Evolutionary conservation across 2,797 vertebrate species (phyloP).

Genomic region (Toxotes lorentzi): DNA sequence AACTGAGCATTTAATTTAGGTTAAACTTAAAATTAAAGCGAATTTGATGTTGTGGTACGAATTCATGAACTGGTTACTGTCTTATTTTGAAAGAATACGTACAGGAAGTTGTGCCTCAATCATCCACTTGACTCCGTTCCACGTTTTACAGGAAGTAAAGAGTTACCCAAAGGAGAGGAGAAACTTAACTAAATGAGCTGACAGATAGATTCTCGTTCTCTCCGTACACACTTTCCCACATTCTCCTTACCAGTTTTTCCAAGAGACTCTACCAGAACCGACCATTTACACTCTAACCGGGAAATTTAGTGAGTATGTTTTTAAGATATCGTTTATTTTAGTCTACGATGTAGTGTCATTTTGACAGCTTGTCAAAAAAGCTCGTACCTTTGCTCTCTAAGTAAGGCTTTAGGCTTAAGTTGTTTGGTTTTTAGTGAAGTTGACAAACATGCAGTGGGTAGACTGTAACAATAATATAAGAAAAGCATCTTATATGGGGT

Average conservation of each 20-base stretch:
- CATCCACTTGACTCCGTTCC: constrained; percentile 9
- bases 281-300: background rate
- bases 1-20: rapidly evolving
- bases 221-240: too few relatives aligned
- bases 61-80: rapidly evolving
- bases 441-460: background rate
- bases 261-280: background rate
- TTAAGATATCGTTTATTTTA: background rate
- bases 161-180: constrained; percentile 14
- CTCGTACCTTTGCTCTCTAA: background rate
- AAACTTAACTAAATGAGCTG: constrained; percentile 32
- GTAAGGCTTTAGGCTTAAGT: background rate
- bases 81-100: constrained; percentile 30
- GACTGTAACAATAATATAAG: background rate
- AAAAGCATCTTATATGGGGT: rapidly evolving
- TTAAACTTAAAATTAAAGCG: rapidly evolving
- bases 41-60: rapidly evolving
- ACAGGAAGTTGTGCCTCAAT: background rate
- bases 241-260: background rate
- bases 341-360: background rate
- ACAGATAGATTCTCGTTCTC: background rate
- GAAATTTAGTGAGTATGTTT: constrained; percentile 50
- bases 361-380: background rate
- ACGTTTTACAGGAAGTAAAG: constrained; percentile 77
- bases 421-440: background rate